Evolutionary conservation across 2,797 vertebrate genomes (phyloP), one percentile per base, ranked within the genome.

Genomic region (Gouania willdenowi): DNA sequence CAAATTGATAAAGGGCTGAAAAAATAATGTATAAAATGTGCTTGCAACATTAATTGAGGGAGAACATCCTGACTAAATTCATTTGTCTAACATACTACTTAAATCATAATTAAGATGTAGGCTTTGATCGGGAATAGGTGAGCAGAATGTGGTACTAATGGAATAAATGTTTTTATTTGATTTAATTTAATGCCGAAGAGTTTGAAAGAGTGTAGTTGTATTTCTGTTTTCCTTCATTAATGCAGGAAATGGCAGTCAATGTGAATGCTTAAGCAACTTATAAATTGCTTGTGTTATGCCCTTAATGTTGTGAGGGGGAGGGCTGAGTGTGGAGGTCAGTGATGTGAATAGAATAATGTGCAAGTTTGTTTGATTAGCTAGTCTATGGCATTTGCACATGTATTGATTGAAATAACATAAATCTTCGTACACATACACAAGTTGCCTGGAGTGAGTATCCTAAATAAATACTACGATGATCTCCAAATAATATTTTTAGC

Each of bases 1-100:
- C 11, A 36, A n/a, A 19, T 5, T 43, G 27, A 47, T 46, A 16
- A 31, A 33, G 10, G 27, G 45, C 23, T 40, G 17, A 32, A 17
- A 35, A n/a, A 6, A 2, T 15, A 8, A 27, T 23, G n/a, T 28
- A 32, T 10, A 20, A 18, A 26, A 9, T 8, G 35, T n/a, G n/a
- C n/a, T n/a, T n/a, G n/a, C n/a, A n/a, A n/a, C n/a, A n/a, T n/a
- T n/a, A n/a, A n/a, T n/a, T n/a, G n/a, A n/a, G n/a, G n/a, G n/a
- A n/a, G n/a, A n/a, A n/a, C n/a, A n/a, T n/a, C n/a, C n/a, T n/a
- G n/a, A n/a, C n/a, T n/a, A n/a, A n/a, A n/a, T n/a, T n/a, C n/a
- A n/a, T n/a, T n/a, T n/a, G n/a, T n/a, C n/a, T n/a, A n/a, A n/a
- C n/a, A n/a, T n/a, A n/a, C n/a, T n/a, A n/a, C n/a, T n/a, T n/a